phyloP scores from a whole-genome alignment of 2,113 vertebrate species.

The Lampris megalopsis region DNA sequence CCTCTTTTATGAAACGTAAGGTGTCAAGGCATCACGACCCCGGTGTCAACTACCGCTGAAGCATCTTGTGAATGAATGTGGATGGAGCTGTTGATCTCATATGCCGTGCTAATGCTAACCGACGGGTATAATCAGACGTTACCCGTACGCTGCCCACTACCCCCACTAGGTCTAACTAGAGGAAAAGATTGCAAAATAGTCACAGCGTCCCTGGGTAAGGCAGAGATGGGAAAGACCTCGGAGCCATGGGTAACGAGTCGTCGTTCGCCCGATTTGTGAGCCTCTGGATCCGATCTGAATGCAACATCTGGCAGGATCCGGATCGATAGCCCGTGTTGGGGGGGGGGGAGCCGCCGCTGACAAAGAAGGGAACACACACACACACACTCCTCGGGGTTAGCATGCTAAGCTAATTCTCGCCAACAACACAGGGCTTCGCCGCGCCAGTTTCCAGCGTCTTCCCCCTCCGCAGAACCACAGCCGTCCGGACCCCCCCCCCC shows the following conservation, averaged over 20 bases:
- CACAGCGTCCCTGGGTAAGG: too few species aligned
- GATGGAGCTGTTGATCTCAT: too few species aligned
- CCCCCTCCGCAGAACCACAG: too few species aligned
- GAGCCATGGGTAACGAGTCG: too few species aligned
- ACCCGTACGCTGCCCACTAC: too few species aligned
- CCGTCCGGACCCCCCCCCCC: too few species aligned
- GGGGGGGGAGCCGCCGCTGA: constrained; percentile 44
- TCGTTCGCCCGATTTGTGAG: background rate
- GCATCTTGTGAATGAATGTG: too few species aligned
- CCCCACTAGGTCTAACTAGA: too few species aligned
- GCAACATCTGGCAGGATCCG: constrained; percentile 45
- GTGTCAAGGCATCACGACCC: constrained; percentile 15
- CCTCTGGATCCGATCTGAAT: background rate
- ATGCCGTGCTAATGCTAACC: too few species aligned
- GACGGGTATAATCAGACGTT: too few species aligned
- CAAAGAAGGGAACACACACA: constrained; percentile 53
- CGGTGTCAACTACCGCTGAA: constrained; percentile 30
- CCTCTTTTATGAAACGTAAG: background rate
- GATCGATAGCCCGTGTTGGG: constrained; percentile 33
- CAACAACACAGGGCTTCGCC: constrained; percentile 44
- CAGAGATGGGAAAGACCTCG: too few species aligned
- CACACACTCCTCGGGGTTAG: constrained; percentile 59
- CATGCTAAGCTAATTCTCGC: constrained; percentile 68
- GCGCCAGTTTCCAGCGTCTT: background rate
- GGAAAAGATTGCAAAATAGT: too few species aligned